Base-by-base conservation (phyloP, 37 sponge, comb jelly and placozoan genomes). In the Diacarnus erythraeanus region DNA sequence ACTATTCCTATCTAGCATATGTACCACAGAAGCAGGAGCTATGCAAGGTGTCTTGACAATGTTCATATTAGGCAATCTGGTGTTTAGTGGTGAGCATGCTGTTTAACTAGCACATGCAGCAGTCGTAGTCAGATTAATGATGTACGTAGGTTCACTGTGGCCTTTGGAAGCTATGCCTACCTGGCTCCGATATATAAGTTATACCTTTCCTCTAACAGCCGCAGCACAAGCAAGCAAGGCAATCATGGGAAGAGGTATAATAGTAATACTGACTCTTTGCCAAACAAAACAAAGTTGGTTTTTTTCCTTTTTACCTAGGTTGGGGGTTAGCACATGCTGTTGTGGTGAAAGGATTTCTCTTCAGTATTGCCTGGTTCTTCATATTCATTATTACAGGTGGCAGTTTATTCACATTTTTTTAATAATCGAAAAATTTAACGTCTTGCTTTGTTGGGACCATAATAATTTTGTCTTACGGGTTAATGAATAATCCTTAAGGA, bases 201-300 rank as follows among this genome's bases (percentile, higher is more conserved):
- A 74, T 64, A 57, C 66, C 6, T 63, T 93, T 18, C 94, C 94
- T 17, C 75, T 77, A 38, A 93, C 90, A 15, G 79, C 73, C 60
- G 83, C 90, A 35, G 94, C 94, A 23, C 64, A 86, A 64, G 87
- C 94, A n/a, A 82, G 89, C 72, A 76, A 90, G 27, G 71, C 87
- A 12, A 89, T 89, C 71, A 89, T 93, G 87, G 83, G 84, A 59
- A 79, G 94, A 89, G 94, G 92, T 91, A 76, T 71, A 36, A n/a
- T 34, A 66, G 51, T n/a, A n/a, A n/a, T n/a, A n/a, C n/a, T n/a
- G n/a, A n/a, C n/a, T n/a, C n/a, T n/a, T n/a, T n/a, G n/a, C n/a
- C n/a, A n/a, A n/a, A n/a, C n/a, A n/a, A n/a, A n/a, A n/a, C n/a
- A n/a, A n/a, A n/a, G n/a, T n/a, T n/a, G n/a, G n/a, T n/a, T n/a